These are phyloP conservation scores for Dicrurus megarhynchus DNA, from an alignment of 2,113 vertebrate species.

Conservation along the genomic window DNA sequence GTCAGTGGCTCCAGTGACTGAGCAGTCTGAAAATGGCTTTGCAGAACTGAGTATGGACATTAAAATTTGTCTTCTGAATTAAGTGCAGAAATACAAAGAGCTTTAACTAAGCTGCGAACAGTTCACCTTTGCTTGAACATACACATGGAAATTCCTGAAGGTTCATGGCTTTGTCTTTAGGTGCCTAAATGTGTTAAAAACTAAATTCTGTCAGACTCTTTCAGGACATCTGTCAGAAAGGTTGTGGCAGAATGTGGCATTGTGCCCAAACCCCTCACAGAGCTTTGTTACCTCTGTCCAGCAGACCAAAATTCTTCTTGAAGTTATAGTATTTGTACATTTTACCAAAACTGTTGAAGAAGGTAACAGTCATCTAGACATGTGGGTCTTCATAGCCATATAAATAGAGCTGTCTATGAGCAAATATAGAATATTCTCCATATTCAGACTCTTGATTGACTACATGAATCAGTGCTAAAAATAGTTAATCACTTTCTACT, in stretches of 20 bases:
- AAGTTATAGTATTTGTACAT: neutral
- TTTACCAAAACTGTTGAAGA: neutral
- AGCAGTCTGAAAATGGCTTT: neutral
- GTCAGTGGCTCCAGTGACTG: neutral
- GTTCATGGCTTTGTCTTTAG: neutral
- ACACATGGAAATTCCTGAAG: neutral
- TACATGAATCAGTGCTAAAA: slow-evolving; percentile 36
- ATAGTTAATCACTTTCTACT: slow-evolving; percentile 51
- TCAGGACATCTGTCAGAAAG: neutral
- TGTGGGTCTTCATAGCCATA: neutral
- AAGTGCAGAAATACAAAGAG: neutral
- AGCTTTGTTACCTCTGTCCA: neutral
- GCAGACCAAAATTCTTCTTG: neutral
- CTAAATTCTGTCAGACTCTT: neutral
- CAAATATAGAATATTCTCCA: slow-evolving; percentile 11
- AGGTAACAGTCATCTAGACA: neutral
- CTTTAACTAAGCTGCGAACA: neutral
- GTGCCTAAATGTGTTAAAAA: neutral
- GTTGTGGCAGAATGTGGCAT: neutral
- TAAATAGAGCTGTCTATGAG: neutral
- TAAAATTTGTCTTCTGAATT: neutral
- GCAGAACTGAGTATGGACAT: neutral
- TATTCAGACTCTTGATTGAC: neutral
- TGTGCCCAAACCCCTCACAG: neutral
- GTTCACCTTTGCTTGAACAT: neutral